Evolutionary conservation across 2,888 invertebrate genomes (phyloP).

Genomic region (Gibbula magus): DNA sequence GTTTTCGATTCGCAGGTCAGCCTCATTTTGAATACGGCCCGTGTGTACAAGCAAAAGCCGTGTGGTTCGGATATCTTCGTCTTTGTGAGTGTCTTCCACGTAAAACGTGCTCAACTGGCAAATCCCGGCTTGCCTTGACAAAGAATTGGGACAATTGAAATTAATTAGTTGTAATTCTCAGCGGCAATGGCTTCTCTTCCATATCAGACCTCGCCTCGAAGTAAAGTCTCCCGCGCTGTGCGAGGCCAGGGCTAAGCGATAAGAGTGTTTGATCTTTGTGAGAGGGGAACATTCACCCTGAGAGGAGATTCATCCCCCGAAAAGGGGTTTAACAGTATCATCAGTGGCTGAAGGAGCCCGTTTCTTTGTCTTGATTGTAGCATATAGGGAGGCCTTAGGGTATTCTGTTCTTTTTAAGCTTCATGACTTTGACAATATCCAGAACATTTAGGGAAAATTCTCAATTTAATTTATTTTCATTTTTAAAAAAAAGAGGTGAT

Average conservation of each 20-base stretch:
- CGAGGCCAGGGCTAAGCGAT: background rate
- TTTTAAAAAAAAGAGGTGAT: too few relatives aligned
- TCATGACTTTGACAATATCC: background rate
- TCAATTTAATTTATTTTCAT: too few relatives aligned
- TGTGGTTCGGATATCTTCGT: background rate
- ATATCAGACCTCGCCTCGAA: too few relatives aligned
- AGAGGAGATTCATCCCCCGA: background rate
- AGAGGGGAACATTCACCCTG: background rate
- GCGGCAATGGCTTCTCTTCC: background rate
- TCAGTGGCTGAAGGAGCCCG: background rate
- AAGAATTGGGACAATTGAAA: conserved; percentile 15
- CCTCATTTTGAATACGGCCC: too few relatives aligned
- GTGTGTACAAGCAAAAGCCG: too few relatives aligned
- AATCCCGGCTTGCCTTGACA: background rate
- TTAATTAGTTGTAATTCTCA: conserved; percentile 20
- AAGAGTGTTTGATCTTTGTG: conserved; percentile 12
- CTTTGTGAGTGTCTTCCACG: background rate
- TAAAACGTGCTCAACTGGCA: background rate
- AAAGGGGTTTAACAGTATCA: conserved; percentile 1
- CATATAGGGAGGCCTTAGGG: background rate
- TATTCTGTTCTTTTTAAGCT: background rate
- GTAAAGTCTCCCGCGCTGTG: too few relatives aligned
- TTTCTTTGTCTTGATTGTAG: conserved; percentile 7
- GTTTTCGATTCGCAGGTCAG: too few relatives aligned
- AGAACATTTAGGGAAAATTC: background rate